phyloP scores from a whole-genome alignment of 2,113 vertebrate species.

The Equus przewalskii region DNA sequence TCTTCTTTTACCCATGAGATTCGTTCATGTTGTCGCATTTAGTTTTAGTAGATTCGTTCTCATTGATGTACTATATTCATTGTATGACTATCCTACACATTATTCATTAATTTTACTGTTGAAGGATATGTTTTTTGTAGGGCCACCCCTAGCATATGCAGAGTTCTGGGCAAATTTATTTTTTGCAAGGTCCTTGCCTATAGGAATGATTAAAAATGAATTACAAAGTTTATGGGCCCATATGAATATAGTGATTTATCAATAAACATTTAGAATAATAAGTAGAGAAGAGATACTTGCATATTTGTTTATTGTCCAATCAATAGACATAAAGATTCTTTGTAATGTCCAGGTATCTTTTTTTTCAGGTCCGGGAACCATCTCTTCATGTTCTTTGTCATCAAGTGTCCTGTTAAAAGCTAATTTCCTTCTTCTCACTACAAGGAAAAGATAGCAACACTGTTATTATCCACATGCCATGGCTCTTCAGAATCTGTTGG shows the following conservation, averaged over 20 bases:
- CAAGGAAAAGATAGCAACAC: not conserved
- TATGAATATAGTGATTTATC: not conserved
- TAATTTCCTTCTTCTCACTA: not conserved
- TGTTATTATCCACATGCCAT: not conserved
- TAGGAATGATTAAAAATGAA: constrained; percentile 21
- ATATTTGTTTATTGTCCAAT: not conserved
- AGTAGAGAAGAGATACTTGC: not conserved
- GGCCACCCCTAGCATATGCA: not conserved
- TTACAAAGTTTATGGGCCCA: not conserved
- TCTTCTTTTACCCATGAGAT: not conserved
- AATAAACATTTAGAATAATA: constrained; percentile 22
- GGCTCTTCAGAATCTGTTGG: not conserved
- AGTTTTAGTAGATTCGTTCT: constrained; percentile 30
- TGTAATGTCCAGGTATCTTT: not conserved
- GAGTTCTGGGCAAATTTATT: not conserved
- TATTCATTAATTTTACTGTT: constrained; percentile 37
- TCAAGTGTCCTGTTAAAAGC: not conserved
- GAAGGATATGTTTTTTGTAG: not conserved
- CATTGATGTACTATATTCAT: not conserved
- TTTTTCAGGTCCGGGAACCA: not conserved
- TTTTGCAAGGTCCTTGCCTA: not conserved
- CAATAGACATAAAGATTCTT: not conserved
- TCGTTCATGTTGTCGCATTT: not conserved
- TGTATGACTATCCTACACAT: not conserved
- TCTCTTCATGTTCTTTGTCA: not conserved